Evolutionary conservation across 2,113 vertebrate genomes (phyloP).

Genomic region (human (Homo sapiens)): GRCh38 chr21:39993001-39993500

Average conservation of each 20-base stretch:
- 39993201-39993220: no score
- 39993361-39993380: neutral
- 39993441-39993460: neutral
- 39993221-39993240: neutral
- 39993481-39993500: neutral
- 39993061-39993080: neutral
- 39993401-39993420: neutral
- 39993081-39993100: neutral
- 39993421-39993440: neutral
- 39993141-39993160: neutral
- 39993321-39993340: neutral
- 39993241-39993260: neutral
- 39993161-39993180: neutral
- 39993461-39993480: neutral
- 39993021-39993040: neutral
- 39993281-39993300: neutral
- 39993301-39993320: neutral
- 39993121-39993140: no score
- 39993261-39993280: neutral
- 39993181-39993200: no score
- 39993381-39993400: neutral
- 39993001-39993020: neutral
- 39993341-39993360: neutral
- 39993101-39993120: neutral
- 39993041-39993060: fast-evolving